Evolutionary conservation across 2,888 invertebrate genomes (phyloP), one percentile per base, ranked within the genome.

Genomic region (Calephelis perditalis): DNA sequence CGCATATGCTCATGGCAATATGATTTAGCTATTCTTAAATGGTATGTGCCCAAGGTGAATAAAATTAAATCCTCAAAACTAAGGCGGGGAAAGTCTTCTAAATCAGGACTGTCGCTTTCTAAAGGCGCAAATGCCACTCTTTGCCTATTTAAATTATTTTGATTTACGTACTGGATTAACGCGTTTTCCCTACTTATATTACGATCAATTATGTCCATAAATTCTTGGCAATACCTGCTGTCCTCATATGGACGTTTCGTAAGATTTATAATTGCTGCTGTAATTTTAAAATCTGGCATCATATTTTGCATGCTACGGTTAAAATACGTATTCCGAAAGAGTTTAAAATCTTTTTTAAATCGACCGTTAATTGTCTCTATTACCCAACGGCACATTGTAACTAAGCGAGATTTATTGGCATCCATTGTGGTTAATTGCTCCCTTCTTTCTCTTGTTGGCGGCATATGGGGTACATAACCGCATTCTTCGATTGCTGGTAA

Each of bases 331-430:
- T 58, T 54, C 37, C 63, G 35, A 7, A 65, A 61, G 46, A 65
- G 15, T 54, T 44, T 56, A 43, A 56, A 56, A 9, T 56, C 26
- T 56, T 56, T 56, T 56, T 56, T 56, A 40, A 56, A 66, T 37
- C 47, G 47, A 40, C 63, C 62, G 47, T 59, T 59, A 59, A 65
- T 60, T 47, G 44, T 61, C 43, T 63, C 63, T 35, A 63, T 61
- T 56, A 65, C 65, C 63, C 62, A 65, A 56, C 63, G 45, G 47
- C 63, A 63, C 9, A 67, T 60, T 11, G 64, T 66, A 11, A 64
- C 36, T 37, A 44, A 47, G 15, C 47, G 47, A 47, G 47, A 47
- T 8, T 49, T 49, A 26, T 49, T 49, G 9, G 49, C 49, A 9
- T 15, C 49, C 15, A 47, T 47, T 47, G 47, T 47, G 15, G 15